Evolutionary conservation across 1,140 invertebrate species (phyloP).

Genomic region (Aphidius gifuensis): DNA sequence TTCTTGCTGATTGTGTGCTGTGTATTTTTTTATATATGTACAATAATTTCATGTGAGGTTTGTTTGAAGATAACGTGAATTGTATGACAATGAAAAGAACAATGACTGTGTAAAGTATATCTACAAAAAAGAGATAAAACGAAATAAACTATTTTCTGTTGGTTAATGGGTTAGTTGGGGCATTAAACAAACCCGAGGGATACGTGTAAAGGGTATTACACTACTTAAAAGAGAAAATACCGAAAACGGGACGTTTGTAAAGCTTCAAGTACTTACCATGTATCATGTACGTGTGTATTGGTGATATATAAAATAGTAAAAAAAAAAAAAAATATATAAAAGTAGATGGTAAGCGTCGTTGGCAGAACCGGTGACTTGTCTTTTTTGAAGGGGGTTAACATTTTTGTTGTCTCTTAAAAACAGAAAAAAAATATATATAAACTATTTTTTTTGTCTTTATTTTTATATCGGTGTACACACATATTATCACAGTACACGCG

Average conservation of each 20-base stretch:
- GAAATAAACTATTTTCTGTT: too few relatives aligned
- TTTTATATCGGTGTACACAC: neutral
- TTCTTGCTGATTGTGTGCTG: too few relatives aligned
- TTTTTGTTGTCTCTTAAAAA: constrained; percentile 11
- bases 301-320: neutral
- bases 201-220: constrained; percentile 10
- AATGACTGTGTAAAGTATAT: too few relatives aligned
- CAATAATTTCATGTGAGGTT: too few relatives aligned
- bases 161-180: neutral
- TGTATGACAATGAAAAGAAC: too few relatives aligned
- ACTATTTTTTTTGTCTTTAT: neutral
- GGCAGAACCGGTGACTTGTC: constrained; percentile 9
- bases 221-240: constrained; percentile 3
- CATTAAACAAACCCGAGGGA: constrained; percentile 14
- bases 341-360: constrained; percentile 6
- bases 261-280: too few relatives aligned
- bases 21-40: too few relatives aligned
- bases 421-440: neutral
- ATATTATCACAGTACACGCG: too few relatives aligned
- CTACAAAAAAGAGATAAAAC: too few relatives aligned
- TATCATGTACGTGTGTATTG: neutral
- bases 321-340: neutral
- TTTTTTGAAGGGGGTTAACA: neutral
- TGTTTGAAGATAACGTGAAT: too few relatives aligned
- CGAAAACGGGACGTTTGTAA: too few relatives aligned